A percentile compares a stretch with the other conserved stretches of the same genome.
Evolutionary conservation across 2,888 invertebrate genomes (phyloP).

Genomic region (Chrysopilus asiliformis): DNA sequence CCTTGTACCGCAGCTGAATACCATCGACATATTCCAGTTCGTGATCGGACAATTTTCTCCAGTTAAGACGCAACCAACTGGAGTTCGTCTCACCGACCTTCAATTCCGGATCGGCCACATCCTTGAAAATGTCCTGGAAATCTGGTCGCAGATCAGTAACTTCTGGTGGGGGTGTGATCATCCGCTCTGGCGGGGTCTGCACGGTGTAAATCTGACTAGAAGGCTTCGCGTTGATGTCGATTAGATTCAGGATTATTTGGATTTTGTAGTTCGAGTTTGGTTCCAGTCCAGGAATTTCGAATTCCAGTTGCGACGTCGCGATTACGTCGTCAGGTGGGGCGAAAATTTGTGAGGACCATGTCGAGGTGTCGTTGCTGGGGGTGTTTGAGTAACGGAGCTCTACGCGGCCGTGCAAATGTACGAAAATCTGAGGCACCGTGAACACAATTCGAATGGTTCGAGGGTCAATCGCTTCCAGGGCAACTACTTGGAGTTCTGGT

Average conservation of each 20-base stretch:
- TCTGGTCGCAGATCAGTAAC: conserved; percentile 36
- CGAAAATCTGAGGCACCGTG: conserved; percentile 66
- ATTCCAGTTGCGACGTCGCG: conserved; percentile 73
- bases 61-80: conserved; percentile 61
- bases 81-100: conserved; percentile 61
- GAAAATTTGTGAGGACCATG: conserved; percentile 75
- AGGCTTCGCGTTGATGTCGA: conserved; percentile 64
- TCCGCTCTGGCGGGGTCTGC: conserved; percentile 45
- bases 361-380: conserved; percentile 52
- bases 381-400: conserved; percentile 75
- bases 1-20: conserved; percentile 73
- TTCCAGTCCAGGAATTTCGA: conserved; percentile 61
- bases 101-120: conserved; percentile 56
- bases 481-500: conserved; percentile 39
- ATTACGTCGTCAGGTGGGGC: conserved; percentile 77
- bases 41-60: conserved; percentile 69
- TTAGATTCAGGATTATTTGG: conserved; percentile 63
- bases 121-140: conserved; percentile 37
- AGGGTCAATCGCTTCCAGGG: conserved; percentile 62
- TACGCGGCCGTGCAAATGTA: conserved; percentile 75
- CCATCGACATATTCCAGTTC: conserved; percentile 79
- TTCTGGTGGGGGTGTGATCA: conserved; percentile 42
- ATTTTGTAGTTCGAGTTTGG: conserved; percentile 72
- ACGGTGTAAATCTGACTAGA: conserved; percentile 65
- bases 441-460: conserved; percentile 70